These are phyloP conservation scores for Epinephelus coioides DNA, from an alignment of 2,797 vertebrate species.

Conservation along the genomic window DNA sequence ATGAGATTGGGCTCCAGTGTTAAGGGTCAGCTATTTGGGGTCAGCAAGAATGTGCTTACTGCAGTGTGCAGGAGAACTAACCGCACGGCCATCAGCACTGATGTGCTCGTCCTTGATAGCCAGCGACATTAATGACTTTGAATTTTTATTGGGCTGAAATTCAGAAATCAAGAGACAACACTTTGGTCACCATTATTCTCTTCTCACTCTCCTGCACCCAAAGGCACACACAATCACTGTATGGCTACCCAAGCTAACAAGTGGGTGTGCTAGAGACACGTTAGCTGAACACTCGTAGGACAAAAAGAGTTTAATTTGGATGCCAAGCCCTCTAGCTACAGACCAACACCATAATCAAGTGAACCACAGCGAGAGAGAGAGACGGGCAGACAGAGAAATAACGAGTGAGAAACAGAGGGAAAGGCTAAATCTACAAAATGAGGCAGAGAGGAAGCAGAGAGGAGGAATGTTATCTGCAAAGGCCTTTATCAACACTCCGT, in stretches of 20 bases:
- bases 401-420: slow-evolving; percentile 43
- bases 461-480: slow-evolving; percentile 71
- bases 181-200: not conserved
- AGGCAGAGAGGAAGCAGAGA: slow-evolving; percentile 48
- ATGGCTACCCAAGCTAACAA: slow-evolving; percentile 57
- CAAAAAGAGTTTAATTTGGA: slow-evolving; percentile 81
- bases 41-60: slow-evolving; percentile 54
- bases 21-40: slow-evolving; percentile 50
- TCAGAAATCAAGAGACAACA: not conserved
- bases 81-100: slow-evolving; percentile 19
- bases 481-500: slow-evolving; percentile 63
- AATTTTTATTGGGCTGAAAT: slow-evolving; percentile 3
- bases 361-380: slow-evolving; percentile 71
- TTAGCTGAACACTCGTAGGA: slow-evolving; percentile 66
- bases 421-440: slow-evolving; percentile 40
- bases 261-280: slow-evolving; percentile 71
- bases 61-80: not conserved
- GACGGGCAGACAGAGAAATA: slow-evolving; percentile 46
- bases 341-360: slow-evolving; percentile 83
- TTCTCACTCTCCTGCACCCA: slow-evolving; percentile 12
- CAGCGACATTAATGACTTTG: not conserved
- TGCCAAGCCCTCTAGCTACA: slow-evolving; percentile 80
- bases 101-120: not conserved
- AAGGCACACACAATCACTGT: not conserved
- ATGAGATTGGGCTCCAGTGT: slow-evolving; percentile 36